These are phyloP conservation scores for Sericinus montela DNA, from an alignment of 2,888 invertebrate genomes.

Conservation along the genomic window DNA sequence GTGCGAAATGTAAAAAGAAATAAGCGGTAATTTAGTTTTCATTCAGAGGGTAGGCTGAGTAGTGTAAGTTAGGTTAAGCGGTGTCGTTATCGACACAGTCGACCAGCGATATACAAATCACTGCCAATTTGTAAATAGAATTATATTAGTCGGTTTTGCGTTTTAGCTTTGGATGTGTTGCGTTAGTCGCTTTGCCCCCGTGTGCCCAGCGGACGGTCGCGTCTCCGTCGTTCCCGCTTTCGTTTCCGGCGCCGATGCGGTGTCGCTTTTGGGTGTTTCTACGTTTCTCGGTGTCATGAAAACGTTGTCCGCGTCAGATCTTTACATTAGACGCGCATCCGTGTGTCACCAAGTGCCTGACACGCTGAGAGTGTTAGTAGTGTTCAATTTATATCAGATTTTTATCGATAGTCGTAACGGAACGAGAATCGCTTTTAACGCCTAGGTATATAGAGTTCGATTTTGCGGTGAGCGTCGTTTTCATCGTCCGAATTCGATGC, in stretches of 20 bases:
- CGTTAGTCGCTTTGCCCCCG: conserved; percentile 27
- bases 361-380: conserved; percentile 33
- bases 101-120: conserved; percentile 68
- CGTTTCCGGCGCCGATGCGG: neutral
- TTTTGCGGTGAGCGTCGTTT: conserved; percentile 40
- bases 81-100: conserved; percentile 26
- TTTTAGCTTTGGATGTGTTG: conserved; percentile 37
- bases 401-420: conserved; percentile 53
- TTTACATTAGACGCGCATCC: conserved; percentile 17
- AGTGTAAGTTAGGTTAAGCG: conserved; percentile 42
- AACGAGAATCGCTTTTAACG: conserved; percentile 47
- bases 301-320: neutral
- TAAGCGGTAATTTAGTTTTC: conserved; percentile 45
- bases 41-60: conserved; percentile 48
- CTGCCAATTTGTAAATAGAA: conserved; percentile 73
- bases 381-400: conserved; percentile 56
- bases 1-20: conserved; percentile 48
- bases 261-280: conserved; percentile 13
- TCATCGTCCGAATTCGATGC: neutral
- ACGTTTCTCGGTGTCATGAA: conserved; percentile 3
- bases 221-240: neutral
- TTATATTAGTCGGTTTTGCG: conserved; percentile 28
- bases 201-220: conserved; percentile 4
- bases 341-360: conserved; percentile 60
- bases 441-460: conserved; percentile 42